Percentiles rank a stretch among this genome's conserved stretches.
phyloP scores from a whole-genome alignment of 1,140 invertebrate species.

The Hylaeus anthracinus region DNA sequence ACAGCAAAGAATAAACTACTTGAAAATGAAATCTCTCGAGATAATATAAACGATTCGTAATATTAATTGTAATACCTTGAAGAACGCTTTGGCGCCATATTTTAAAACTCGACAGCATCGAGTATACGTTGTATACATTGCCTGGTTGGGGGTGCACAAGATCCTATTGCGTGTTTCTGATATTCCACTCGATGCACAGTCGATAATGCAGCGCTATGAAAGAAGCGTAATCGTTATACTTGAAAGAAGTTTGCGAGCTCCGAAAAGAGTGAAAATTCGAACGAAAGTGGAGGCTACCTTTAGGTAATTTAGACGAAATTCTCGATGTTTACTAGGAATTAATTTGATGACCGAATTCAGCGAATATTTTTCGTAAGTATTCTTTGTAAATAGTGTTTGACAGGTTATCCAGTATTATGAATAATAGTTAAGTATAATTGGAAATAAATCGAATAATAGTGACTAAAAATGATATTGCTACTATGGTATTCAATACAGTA shows the following conservation, averaged over 20 bases:
- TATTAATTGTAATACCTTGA: no score
- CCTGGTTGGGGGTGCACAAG: no score
- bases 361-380: conserved; percentile 9
- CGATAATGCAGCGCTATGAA: conserved; percentile 22
- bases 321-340: neutral
- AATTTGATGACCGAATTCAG: neutral
- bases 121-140: no score
- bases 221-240: neutral
- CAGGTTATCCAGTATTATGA: conserved; percentile 23
- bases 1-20: no score
- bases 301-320: neutral
- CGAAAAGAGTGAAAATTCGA: neutral
- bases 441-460: neutral
- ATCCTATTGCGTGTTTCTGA: no score
- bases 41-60: no score
- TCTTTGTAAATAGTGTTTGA: neutral
- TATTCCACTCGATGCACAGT: neutral
- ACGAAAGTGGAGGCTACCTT: neutral
- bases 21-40: no score
- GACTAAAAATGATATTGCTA: neutral
- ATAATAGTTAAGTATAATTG: neutral
- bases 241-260: neutral
- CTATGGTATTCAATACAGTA: neutral
- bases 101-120: neutral
- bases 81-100: neutral